Percentiles rank a stretch among this genome's conserved stretches.
Conservation (phyloP, 2,113 vertebrate genomes). For the Mastomys natalensis region DNA sequence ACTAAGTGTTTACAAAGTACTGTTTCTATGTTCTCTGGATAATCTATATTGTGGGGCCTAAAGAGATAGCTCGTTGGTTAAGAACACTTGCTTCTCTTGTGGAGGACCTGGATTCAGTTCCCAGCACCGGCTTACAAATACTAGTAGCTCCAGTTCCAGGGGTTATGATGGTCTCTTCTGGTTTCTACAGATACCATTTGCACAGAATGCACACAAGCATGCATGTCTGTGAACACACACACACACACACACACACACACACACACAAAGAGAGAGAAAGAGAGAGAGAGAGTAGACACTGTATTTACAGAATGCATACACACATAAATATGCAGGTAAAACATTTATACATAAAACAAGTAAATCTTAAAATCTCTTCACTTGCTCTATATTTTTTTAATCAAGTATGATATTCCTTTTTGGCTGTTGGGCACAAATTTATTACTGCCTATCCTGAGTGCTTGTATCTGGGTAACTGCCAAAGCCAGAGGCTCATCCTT, state of each 20-base stretch:
- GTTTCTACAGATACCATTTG: not conserved
- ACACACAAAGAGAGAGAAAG: not conserved
- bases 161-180: not conserved
- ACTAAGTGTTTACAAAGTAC: not conserved
- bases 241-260: no score
- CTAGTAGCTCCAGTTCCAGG: not conserved
- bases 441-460: not conserved
- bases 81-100: not conserved
- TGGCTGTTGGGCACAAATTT: not conserved
- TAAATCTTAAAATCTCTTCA: constrained; percentile 10
- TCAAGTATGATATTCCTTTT: constrained; percentile 5
- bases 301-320: not conserved
- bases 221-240: no score
- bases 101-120: not conserved
- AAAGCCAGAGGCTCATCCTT: constrained; percentile 32
- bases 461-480: not conserved
- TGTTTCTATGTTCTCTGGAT: not conserved
- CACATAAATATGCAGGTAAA: not conserved
- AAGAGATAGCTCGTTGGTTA: not conserved
- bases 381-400: not conserved
- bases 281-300: no score
- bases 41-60: not conserved
- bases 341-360: not conserved
- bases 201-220: not conserved
- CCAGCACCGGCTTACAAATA: not conserved